Evolutionary conservation across 35 echinoderm and acorn worm species (phyloP).

Genomic region (Apostichopus japonicus): DNA sequence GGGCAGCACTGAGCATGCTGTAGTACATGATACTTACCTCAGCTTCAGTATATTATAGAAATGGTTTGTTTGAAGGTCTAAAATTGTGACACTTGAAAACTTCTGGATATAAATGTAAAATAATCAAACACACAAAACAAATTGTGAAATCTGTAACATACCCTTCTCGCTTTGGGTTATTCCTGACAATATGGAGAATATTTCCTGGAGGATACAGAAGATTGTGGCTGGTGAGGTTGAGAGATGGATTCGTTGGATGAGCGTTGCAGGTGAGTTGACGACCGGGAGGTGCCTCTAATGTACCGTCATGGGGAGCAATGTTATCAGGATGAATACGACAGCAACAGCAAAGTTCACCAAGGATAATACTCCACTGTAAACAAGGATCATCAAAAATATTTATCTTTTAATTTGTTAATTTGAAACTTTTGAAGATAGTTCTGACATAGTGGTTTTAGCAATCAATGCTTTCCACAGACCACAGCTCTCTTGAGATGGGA

Average conservation of each 20-base stretch:
- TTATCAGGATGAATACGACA: conserved; percentile 76
- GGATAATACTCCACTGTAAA: conserved; percentile 86
- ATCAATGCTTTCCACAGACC: no score
- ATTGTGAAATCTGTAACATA: background rate
- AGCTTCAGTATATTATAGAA: no score
- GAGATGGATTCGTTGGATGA: conserved; percentile 76
- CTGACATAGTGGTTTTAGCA: no score
- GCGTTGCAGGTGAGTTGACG: conserved; percentile 53
- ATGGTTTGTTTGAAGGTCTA: no score
- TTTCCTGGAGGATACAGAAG: conserved; percentile 90
- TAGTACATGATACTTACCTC: no score
- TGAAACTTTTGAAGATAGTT: no score
- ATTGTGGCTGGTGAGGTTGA: conserved; percentile 68
- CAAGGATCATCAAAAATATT: background rate
- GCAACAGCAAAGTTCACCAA: conserved; percentile 85
- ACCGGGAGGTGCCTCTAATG: background rate
- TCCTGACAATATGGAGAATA: conserved; percentile 91
- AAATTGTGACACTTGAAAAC: no score
- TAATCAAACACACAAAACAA: no score
- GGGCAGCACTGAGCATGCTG: no score
- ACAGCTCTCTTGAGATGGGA: no score
- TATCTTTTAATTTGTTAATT: no score
- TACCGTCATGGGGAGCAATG: conserved; percentile 65
- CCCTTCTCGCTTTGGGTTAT: conserved; percentile 94
- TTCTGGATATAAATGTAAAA: no score